Conservation (phyloP, 2,888 invertebrate species). For the Coremacera marginata region DNA sequence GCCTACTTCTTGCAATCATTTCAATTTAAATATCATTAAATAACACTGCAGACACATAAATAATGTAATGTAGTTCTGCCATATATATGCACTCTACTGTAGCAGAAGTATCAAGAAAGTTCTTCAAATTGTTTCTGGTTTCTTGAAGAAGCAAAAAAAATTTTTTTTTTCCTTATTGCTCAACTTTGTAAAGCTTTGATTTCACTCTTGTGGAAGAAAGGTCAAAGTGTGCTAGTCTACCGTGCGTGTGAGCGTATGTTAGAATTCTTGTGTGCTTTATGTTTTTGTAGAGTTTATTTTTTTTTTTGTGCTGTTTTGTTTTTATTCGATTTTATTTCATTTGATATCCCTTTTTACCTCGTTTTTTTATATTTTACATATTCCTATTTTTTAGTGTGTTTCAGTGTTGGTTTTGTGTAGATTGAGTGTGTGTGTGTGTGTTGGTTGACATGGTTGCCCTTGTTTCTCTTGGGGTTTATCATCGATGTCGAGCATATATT, state of each 20-base stretch:
- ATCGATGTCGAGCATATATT: neutral
- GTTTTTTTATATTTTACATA: no score
- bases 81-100: neutral
- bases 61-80: neutral
- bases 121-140: neutral
- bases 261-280: neutral
- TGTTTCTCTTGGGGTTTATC: neutral
- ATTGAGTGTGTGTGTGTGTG: neutral
- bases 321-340: no score
- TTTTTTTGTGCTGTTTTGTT: no score
- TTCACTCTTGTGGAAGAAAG: neutral
- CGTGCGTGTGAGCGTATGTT: neutral
- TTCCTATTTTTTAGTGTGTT: no score
- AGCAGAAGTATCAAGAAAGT: neutral
- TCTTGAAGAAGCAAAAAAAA: neutral
- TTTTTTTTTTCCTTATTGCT: neutral
- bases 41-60: neutral
- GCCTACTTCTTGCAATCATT: neutral
- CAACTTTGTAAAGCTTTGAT: neutral
- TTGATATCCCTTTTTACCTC: no score
- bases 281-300: no score
- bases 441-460: neutral
- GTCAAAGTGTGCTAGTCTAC: neutral
- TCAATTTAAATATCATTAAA: neutral
- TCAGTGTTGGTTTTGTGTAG: neutral